Evolutionary conservation across 2,113 vertebrate genomes (phyloP).

Genomic region (Emydura subglobosa): DNA sequence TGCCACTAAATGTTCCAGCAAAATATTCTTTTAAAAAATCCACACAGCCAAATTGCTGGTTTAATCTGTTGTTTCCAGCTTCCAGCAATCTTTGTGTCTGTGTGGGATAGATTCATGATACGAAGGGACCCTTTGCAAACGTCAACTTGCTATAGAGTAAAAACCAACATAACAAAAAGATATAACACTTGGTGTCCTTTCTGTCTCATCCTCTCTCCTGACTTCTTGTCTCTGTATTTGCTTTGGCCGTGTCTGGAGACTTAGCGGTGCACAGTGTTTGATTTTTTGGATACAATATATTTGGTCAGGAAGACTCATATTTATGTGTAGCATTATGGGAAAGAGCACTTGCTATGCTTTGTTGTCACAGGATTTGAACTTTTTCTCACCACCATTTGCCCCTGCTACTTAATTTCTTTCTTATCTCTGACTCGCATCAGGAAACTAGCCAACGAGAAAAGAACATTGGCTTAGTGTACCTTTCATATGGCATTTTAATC

Average conservation of each 20-base stretch:
- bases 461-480: slow-evolving; percentile 28
- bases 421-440: slow-evolving; percentile 61
- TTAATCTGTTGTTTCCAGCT: neutral
- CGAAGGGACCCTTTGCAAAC: neutral
- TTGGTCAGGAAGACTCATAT: neutral
- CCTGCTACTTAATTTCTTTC: slow-evolving; percentile 51
- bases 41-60: neutral
- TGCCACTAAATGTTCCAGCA: neutral
- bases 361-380: neutral
- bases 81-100: neutral
- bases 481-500: slow-evolving; percentile 58
- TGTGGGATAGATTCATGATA: neutral
- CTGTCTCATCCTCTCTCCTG: neutral
- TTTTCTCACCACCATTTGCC: slow-evolving; percentile 34
- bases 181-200: neutral
- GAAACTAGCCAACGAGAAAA: slow-evolving; percentile 15
- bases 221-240: neutral
- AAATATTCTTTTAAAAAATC: neutral
- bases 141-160: neutral
- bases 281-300: neutral
- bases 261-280: neutral
- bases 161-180: neutral
- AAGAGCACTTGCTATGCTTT: neutral
- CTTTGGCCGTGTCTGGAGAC: neutral
- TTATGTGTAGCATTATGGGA: neutral